Evolutionary conservation across 64 coral and sea anemone genomes (phyloP).

Genomic region (Platygyra sinensis): DNA sequence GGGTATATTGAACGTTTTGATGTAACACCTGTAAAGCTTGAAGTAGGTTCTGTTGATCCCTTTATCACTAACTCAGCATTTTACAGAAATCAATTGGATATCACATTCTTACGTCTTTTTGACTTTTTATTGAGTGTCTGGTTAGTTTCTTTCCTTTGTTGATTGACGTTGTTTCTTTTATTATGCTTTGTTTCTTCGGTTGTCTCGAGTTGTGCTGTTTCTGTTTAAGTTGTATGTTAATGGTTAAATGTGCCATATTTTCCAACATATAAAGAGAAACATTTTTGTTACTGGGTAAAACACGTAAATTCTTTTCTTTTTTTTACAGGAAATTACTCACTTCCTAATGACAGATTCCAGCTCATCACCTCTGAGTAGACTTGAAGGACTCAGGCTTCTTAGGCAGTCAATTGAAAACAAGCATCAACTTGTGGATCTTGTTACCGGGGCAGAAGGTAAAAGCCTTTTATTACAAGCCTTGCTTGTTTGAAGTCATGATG

Average conservation of each 20-base stretch:
- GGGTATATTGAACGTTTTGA: too few relatives aligned
- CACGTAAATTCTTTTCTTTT: background rate
- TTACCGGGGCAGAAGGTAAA: conserved; percentile 68
- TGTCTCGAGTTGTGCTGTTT: too few relatives aligned
- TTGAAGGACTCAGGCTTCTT: conserved; percentile 73
- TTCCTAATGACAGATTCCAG: conserved; percentile 57
- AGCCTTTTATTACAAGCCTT: background rate
- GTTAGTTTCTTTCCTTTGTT: background rate
- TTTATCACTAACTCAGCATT: too few relatives aligned
- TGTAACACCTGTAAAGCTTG: too few relatives aligned
- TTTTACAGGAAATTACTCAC: conserved; percentile 59
- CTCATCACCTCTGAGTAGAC: conserved; percentile 63
- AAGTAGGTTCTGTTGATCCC: too few relatives aligned
- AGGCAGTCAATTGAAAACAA: conserved; percentile 48
- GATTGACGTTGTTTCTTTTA: background rate
- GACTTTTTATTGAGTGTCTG: background rate
- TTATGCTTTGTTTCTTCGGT: background rate
- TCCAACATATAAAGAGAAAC: too few relatives aligned
- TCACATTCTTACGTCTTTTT: too few relatives aligned
- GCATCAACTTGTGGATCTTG: conserved; percentile 49
- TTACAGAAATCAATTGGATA: too few relatives aligned
- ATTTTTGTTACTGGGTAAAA: background rate
- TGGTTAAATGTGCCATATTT: too few relatives aligned
- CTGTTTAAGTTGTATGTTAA: too few relatives aligned
- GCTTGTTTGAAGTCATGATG: background rate